Percentiles rank a stretch among this genome's conserved stretches.
Evolutionary conservation across 2,113 vertebrate species (phyloP).

Genomic region (Microcebus murinus): DNA sequence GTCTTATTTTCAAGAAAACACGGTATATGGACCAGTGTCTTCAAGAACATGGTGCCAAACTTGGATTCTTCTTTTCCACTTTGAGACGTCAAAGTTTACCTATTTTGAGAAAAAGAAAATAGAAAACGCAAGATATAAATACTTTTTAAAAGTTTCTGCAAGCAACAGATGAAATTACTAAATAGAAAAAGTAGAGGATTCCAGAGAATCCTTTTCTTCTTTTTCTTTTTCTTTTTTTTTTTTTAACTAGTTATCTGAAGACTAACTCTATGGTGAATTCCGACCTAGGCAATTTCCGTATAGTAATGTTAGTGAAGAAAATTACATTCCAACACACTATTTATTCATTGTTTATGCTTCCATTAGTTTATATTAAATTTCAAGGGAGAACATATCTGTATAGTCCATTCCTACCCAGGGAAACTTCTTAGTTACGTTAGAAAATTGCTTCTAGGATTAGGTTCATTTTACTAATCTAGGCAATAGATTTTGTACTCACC

Average conservation of each 20-base stretch:
- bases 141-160: not conserved
- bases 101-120: not conserved
- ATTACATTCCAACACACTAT: conserved; percentile 41
- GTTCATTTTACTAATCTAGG: conserved; percentile 72
- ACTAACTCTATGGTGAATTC: conserved; percentile 30
- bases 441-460: conserved; percentile 65
- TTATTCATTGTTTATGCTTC: conserved; percentile 48
- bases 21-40: no score
- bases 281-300: conserved; percentile 41
- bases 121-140: not conserved
- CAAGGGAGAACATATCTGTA: conserved; percentile 30
- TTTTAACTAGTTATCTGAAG: not conserved
- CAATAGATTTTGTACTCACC: conserved; percentile 69
- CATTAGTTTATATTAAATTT: conserved; percentile 51
- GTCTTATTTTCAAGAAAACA: no score
- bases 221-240: not conserved
- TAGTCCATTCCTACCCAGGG: conserved; percentile 46
- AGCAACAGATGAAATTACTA: not conserved
- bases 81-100: not conserved
- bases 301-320: conserved; percentile 58
- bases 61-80: not conserved
- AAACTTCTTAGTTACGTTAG: conserved; percentile 52
- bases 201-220: not conserved
- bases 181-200: not conserved
- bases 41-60: not conserved